Evolutionary conservation across 2,797 vertebrate species (phyloP).

Genomic region (Chrysolophus pictus): DNA sequence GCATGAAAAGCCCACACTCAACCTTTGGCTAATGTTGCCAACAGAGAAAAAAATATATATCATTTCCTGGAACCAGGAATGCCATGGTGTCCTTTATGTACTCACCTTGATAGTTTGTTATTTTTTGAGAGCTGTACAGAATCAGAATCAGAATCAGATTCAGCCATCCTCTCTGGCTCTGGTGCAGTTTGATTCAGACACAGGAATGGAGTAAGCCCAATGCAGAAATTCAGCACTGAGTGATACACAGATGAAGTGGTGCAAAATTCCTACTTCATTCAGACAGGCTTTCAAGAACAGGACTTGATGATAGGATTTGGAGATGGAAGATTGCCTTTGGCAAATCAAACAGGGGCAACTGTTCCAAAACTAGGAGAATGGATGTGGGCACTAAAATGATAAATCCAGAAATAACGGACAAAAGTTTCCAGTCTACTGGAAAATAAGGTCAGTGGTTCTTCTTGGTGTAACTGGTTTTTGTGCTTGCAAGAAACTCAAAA

Average conservation of each 20-base stretch:
- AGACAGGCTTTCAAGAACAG: not conserved
- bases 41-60: not conserved
- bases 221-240: not conserved
- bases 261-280: not conserved
- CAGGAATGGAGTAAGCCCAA: not conserved
- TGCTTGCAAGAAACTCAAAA: not conserved
- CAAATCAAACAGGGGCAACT: not conserved
- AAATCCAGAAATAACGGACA: not conserved
- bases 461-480: not conserved
- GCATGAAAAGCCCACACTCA: not conserved
- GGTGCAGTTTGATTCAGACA: not conserved
- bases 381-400: not conserved
- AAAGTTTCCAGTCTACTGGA: not conserved
- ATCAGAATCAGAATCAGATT: conserved; percentile 33
- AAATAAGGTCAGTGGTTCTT: not conserved
- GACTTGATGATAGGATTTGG: not conserved
- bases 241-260: not conserved
- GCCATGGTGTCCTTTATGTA: not conserved
- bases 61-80: not conserved
- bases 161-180: not conserved
- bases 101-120: conserved; percentile 15
- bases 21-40: not conserved
- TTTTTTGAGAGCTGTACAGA: conserved; percentile 6
- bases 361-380: not conserved
- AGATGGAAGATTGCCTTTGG: not conserved